A percentile compares a stretch with the other conserved stretches of the same genome.
Conservation (phyloP, 23 tunicate genomes). For the Trididemnum miniatum region DNA sequence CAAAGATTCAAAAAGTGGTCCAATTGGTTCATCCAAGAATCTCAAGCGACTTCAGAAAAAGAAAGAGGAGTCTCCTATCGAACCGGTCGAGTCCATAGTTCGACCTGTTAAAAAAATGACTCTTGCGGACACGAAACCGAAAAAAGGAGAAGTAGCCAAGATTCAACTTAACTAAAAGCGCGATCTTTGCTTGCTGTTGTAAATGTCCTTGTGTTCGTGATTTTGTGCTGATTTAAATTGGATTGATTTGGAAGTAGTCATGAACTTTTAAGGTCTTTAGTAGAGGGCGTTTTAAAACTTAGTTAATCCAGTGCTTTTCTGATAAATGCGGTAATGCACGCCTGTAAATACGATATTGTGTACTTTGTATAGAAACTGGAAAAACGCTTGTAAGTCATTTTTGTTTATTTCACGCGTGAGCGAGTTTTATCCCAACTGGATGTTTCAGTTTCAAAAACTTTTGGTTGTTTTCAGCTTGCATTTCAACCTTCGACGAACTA, state of each 20-base stretch:
- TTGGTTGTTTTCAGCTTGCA: too few relatives aligned
- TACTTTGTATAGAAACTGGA: not conserved
- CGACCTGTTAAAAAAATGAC: conserved; percentile 71
- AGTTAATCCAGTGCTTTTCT: not conserved
- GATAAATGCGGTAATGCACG: not conserved
- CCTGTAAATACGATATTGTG: not conserved
- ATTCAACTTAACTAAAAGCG: conserved; percentile 31
- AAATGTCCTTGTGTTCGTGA: not conserved
- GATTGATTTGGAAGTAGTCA: too few relatives aligned
- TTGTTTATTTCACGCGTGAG: not conserved
- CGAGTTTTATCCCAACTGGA: not conserved
- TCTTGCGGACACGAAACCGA: conserved; percentile 89
- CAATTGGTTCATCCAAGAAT: conserved; percentile 31
- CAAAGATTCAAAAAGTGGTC: conserved; percentile 13
- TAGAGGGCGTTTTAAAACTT: not conserved
- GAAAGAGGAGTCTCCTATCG: conserved; percentile 32
- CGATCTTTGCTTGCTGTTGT: not conserved
- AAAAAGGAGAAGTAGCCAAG: conserved; percentile 75
- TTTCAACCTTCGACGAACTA: too few relatives aligned
- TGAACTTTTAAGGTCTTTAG: not conserved
- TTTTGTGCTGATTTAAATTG: too few relatives aligned
- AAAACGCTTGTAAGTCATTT: not conserved
- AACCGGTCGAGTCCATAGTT: not conserved
- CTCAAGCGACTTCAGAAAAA: conserved; percentile 26
- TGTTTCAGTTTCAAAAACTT: not conserved